Conservation (phyloP, 2,113 vertebrate species). For the Bos javanicus region DNA sequence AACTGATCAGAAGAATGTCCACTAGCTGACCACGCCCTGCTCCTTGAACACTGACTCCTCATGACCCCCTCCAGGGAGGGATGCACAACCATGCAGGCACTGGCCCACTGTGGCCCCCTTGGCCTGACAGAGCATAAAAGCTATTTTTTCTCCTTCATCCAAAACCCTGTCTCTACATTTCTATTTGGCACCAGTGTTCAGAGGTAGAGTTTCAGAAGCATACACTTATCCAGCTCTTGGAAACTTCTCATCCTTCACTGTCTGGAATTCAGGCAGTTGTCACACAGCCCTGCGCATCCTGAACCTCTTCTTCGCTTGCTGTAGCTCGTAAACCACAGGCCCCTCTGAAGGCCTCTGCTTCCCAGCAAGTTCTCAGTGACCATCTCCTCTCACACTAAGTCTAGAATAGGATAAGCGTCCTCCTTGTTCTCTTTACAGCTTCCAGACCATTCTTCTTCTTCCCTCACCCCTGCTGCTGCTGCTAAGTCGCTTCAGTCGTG, state of each 20-base stretch:
- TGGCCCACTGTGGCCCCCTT: background rate
- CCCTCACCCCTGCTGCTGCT: background rate
- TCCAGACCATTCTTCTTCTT: background rate
- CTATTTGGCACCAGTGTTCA: background rate
- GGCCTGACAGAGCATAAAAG: background rate
- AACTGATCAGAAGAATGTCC: background rate
- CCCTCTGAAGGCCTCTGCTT: background rate
- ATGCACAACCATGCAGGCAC: rapidly evolving
- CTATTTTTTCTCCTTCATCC: background rate
- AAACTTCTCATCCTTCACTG: background rate
- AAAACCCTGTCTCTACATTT: background rate
- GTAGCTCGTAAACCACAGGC: background rate
- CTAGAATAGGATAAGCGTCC: background rate
- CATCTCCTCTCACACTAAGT: background rate
- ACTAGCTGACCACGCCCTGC: background rate
- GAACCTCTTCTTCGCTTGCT: background rate
- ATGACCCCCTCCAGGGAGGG: background rate
- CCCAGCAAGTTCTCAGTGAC: background rate
- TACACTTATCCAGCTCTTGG: background rate
- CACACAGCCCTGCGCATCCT: background rate
- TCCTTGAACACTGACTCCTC: background rate
- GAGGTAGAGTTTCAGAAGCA: background rate
- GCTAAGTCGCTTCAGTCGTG: no score
- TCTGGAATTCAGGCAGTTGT: background rate
- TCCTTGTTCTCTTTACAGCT: background rate